A percentile compares a stretch with the other conserved stretches of the same genome.
Conservation (phyloP, 1,140 invertebrate genomes). For the Calliopsis andreniformis region DNA sequence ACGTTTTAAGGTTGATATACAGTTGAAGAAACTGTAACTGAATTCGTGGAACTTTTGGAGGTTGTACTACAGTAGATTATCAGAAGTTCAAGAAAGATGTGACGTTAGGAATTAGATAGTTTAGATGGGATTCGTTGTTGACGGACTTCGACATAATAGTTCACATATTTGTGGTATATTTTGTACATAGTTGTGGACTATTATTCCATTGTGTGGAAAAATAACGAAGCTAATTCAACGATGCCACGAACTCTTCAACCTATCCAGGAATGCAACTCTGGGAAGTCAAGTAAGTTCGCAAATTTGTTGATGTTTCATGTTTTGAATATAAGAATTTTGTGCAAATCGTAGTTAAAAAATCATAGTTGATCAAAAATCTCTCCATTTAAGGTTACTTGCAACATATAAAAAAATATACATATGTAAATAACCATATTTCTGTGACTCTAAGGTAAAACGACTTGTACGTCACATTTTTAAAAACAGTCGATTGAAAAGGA, state of each 20-base stretch:
- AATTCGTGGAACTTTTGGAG: background rate
- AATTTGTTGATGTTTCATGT: background rate
- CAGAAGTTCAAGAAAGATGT: background rate
- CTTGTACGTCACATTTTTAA: too few relatives aligned
- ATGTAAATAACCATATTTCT: too few relatives aligned
- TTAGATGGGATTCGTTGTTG: background rate
- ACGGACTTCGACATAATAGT: background rate
- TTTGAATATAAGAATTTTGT: too few relatives aligned
- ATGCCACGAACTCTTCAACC: constrained; percentile 70
- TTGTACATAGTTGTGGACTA: background rate
- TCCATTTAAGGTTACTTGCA: too few relatives aligned
- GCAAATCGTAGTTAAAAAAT: too few relatives aligned
- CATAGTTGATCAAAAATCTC: too few relatives aligned
- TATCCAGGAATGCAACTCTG: constrained; percentile 73
- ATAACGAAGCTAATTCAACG: background rate
- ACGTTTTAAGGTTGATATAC: too few relatives aligned
- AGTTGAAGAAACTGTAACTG: too few relatives aligned
- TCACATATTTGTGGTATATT: constrained; percentile 1
- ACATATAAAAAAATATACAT: too few relatives aligned
- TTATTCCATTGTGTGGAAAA: constrained; percentile 3
- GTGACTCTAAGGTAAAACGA: too few relatives aligned
- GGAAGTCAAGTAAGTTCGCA: constrained; percentile 68
- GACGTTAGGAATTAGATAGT: background rate
- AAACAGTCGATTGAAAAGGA: too few relatives aligned
- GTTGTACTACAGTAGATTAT: too few relatives aligned